Conservation (phyloP, 2,797 vertebrate genomes). For the Peromyscus eremicus region DNA sequence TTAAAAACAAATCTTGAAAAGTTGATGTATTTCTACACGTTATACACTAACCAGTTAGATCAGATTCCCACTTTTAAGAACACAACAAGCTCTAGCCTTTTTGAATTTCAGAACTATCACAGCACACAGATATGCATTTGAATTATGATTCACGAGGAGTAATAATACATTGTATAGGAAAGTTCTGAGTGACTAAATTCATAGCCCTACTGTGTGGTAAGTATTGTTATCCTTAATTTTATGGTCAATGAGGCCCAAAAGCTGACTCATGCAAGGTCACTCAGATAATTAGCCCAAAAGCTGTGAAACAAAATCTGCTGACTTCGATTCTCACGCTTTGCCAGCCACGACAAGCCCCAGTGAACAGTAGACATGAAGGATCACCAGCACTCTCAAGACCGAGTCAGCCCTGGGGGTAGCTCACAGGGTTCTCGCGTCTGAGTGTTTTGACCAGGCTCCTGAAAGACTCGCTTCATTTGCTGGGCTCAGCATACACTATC, state of each 20-base stretch:
- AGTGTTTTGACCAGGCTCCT: background rate
- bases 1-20: background rate
- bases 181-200: conserved; percentile 37
- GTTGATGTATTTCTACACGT: background rate
- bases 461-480: background rate
- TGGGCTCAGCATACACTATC: background rate
- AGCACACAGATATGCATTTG: background rate
- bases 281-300: conserved; percentile 51
- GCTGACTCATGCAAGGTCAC: background rate
- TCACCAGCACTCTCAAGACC: background rate
- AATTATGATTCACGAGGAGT: conserved; percentile 34
- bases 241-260: background rate
- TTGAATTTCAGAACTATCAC: conserved; percentile 39
- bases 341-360: background rate
- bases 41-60: conserved; percentile 11
- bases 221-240: conserved; percentile 57
- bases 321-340: background rate
- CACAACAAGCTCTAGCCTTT: background rate
- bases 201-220: background rate
- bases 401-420: background rate
- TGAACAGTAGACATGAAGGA: background rate
- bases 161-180: conserved; percentile 3
- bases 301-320: conserved; percentile 9
- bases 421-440: background rate
- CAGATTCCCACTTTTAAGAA: background rate